These are phyloP conservation scores for Buphagus erythrorhynchus DNA, from an alignment of 2,797 vertebrate genomes.

Conservation along the genomic window DNA sequence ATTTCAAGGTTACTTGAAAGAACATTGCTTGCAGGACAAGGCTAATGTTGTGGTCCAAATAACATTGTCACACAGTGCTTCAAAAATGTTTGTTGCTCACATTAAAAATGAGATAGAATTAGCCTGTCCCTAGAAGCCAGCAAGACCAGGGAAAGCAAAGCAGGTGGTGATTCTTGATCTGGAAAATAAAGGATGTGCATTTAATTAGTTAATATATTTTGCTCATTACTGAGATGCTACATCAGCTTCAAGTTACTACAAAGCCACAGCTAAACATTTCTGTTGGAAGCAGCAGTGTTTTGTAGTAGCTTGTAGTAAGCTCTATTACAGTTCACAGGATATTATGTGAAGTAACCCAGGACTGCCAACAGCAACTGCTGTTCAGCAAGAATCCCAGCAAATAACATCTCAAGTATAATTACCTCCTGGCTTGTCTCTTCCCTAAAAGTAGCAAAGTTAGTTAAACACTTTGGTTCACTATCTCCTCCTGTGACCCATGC, in stretches of 20 bases:
- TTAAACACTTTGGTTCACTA: slow-evolving; percentile 10
- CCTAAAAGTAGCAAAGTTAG: not conserved
- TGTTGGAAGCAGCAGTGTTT: not conserved
- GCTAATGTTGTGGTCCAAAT: not conserved
- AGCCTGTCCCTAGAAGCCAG: not conserved
- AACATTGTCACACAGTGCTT: not conserved
- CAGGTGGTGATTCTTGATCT: not conserved
- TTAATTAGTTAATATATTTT: not conserved
- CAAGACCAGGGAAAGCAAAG: not conserved
- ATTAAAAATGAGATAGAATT: not conserved
- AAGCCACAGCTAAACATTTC: not conserved
- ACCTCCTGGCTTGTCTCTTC: not conserved
- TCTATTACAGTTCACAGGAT: not conserved
- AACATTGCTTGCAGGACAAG: not conserved
- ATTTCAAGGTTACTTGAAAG: not conserved
- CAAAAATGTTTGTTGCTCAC: not conserved
- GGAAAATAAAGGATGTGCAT: not conserved
- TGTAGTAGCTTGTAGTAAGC: not conserved
- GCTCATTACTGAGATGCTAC: not conserved
- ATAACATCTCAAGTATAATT: not conserved
- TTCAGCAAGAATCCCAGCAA: not conserved
- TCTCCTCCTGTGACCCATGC: not conserved
- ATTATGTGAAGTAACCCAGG: not conserved
- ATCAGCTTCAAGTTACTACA: not conserved
- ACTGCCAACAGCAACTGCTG: not conserved